A percentile compares a stretch with the other conserved stretches of the same genome.
Evolutionary conservation across 2,888 invertebrate species (phyloP).

Genomic region (Odontomyia ornata): DNA sequence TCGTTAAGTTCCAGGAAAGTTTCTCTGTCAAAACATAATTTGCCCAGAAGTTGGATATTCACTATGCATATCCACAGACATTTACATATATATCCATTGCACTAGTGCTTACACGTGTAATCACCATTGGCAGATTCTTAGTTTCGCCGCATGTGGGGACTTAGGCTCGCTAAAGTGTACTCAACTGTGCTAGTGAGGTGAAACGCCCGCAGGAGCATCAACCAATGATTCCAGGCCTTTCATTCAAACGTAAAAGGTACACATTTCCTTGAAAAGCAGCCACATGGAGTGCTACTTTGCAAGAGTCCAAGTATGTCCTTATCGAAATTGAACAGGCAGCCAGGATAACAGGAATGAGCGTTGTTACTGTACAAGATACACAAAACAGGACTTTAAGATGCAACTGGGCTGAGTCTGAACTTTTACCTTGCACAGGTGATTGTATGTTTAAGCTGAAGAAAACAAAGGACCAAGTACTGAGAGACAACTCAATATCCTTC

Average conservation of each 20-base stretch:
- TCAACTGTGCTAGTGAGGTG: neutral
- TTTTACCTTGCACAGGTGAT: no score
- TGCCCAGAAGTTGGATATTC: neutral
- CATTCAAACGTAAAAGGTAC: neutral
- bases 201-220: neutral
- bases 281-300: neutral
- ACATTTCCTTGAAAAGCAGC: neutral
- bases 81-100: no score
- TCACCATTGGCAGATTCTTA: neutral
- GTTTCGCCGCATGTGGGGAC: neutral
- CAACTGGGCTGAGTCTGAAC: no score
- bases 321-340: neutral
- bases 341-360: no score
- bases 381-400: no score
- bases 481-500: no score
- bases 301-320: neutral
- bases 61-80: neutral
- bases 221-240: neutral
- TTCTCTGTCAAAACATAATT: conserved; percentile 11
- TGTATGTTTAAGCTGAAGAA: no score
- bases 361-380: no score
- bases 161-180: neutral
- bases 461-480: no score
- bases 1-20: conserved; percentile 17
- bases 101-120: conserved; percentile 20